Evolutionary conservation across 2,113 vertebrate genomes (phyloP), one percentile per base, ranked within the genome.

Genomic region (Rhadina sibilatrix): DNA sequence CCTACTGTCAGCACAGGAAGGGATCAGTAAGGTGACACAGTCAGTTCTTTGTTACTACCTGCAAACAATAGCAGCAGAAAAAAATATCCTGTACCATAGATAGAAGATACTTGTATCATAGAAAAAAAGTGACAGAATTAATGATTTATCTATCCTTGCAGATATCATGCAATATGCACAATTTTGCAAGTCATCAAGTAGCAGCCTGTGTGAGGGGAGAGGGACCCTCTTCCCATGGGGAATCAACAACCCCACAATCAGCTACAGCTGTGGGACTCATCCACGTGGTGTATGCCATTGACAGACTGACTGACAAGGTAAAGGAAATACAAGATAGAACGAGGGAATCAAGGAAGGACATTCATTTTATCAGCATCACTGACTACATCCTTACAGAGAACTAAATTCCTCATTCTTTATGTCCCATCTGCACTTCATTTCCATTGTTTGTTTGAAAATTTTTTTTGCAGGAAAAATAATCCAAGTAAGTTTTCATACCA

Each of bases 281-380:
- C 24, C 2, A 3, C 6, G 3, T 0, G 22, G 15, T 2, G 4
- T 10, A 3, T 5, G 9, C 1, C 40, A 71, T 0, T 20, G 35
- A 66, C 71, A 57, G 31, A 52, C 14, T 12, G 25, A 44, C 30
- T 9, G 23, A n/a, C 8, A 30, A 37, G 31, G 46, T 7, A 17
- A 44, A 52, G 10, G 40, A 82, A n/a, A 75, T 5, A 30, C 20
- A 28, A 53, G 35, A 37, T 1, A 20, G 65, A 80, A 35, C 28
- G 8, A 61, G 37, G 52, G 21, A 40, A 52, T 6, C 0, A 0
- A 47, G 42, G 50, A 49, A 59, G 30, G 31, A 59, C 15, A 18
- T 35, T 37, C 0, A 35, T 66, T 64, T 57, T 42, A 37, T 13
- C 64, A 63, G 68, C 40, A 77, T 23, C 15, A 50, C 53, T 16